phyloP scores from a whole-genome alignment of 1,140 invertebrate genomes.

The Drosophila navojoa region DNA sequence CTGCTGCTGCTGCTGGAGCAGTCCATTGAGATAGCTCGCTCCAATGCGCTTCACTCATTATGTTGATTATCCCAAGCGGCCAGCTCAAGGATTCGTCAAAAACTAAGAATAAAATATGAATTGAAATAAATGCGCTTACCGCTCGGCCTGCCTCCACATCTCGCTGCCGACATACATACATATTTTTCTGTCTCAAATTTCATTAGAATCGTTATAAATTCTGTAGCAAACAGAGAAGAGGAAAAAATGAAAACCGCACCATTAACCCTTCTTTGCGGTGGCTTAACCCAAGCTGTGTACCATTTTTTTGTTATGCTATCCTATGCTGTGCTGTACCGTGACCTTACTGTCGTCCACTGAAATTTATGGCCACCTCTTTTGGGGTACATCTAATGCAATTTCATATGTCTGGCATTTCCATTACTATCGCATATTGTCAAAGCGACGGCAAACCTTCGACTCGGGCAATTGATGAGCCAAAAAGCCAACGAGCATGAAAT shows the following conservation, averaged over 20 bases:
- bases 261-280: slow-evolving; percentile 78
- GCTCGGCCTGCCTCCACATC: slow-evolving; percentile 28
- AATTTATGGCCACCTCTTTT: slow-evolving; percentile 66
- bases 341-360: slow-evolving; percentile 57
- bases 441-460: slow-evolving; percentile 32
- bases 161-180: neutral
- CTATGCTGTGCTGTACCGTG: slow-evolving; percentile 24
- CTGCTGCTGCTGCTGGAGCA: slow-evolving; percentile 12
- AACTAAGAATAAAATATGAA: slow-evolving; percentile 70
- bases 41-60: slow-evolving; percentile 78
- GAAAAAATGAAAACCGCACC: slow-evolving; percentile 45
- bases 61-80: slow-evolving; percentile 78
- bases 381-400: slow-evolving; percentile 73
- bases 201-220: slow-evolving; percentile 78
- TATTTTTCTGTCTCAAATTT: slow-evolving; percentile 49
- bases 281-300: slow-evolving; percentile 58
- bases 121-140: slow-evolving; percentile 80
- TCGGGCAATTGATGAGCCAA: slow-evolving; percentile 75
- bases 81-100: slow-evolving; percentile 39
- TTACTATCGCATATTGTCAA: slow-evolving; percentile 43
- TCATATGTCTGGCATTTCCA: slow-evolving; percentile 53
- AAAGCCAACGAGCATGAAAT: slow-evolving; percentile 81
- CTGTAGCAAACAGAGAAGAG: slow-evolving; percentile 22
- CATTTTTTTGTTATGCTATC: slow-evolving; percentile 33
- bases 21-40: slow-evolving; percentile 68